Base-by-base conservation (phyloP, 2,888 invertebrate genomes). In the Idaea straminata region DNA sequence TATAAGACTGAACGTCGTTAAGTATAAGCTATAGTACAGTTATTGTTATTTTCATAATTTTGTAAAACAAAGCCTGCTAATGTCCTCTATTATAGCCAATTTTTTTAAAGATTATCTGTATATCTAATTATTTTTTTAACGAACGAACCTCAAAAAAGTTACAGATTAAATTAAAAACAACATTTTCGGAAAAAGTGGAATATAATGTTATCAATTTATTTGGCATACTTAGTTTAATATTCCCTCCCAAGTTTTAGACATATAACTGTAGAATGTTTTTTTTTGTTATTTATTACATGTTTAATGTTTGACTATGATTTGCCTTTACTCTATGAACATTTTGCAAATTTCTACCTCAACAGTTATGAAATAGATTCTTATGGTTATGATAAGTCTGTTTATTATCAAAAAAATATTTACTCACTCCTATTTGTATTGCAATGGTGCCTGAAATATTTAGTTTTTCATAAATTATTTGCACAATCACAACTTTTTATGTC, bases 1-100 rank as follows among this genome's bases (percentile, higher is more conserved):
- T 88, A 89, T 88, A 91, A 92, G 92, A 92, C 92, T 92, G 92
- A 92, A 89, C 87, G 90, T 92, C 91, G 83, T 91, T 85, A 88
- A 86, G 86, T 83, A 80, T 87, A 83, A 86, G 83, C 76, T 75
- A 75, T 70, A 13, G 13, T 77, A 76, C 77, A 71, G 72, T 79
- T 78, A 85, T 85, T 88, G 85, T 89, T 90, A 87, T 85, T 86
- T 84, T 85, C 82, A 79, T 83, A 79, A 81, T 78, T 47, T 10
- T 47, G 47, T 47, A 79, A 77, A 69, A 69, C 62, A 63, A 70
- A 70, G 64, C 59, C 69, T 75, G 72, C 74, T 72, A 71, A 3
- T 25, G 25, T 47, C 47, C 47, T 47, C 7, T 6, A 10, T 7
- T 47, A 47, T 13, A 47, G 0, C 10, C 4, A 6, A 38, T 38